These are phyloP conservation scores for Cristatella mucedo DNA, from an alignment of 2,888 invertebrate species.

Conservation along the genomic window DNA sequence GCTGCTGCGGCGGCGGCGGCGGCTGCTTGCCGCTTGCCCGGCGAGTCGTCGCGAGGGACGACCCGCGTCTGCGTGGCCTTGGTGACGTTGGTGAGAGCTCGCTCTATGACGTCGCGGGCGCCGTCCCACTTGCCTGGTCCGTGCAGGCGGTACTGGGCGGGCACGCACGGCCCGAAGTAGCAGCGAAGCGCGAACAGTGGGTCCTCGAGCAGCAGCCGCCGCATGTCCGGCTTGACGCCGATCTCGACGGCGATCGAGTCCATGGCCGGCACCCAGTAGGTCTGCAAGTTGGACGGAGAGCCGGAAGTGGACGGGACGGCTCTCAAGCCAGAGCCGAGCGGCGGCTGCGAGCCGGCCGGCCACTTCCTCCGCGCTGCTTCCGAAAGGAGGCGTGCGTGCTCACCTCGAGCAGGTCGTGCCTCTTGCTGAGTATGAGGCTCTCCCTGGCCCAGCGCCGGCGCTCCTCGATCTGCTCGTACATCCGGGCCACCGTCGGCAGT, in stretches of 20 bases:
- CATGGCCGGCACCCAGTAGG: conserved; percentile 33
- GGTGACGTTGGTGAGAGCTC: conserved; percentile 12
- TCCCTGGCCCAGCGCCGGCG: conserved; percentile 1
- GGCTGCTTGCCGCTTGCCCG: no score
- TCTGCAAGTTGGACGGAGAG: conserved; percentile 17
- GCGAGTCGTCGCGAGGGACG: no score
- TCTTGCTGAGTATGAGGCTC: background rate
- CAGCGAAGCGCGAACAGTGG: conserved; percentile 24
- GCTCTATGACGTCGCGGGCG: conserved; percentile 17
- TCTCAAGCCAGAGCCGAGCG: background rate
- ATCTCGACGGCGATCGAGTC: conserved; percentile 26
- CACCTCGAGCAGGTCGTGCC: conserved; percentile 6
- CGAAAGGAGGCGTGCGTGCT: no score
- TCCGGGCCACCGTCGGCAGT: background rate
- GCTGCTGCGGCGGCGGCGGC: no score
- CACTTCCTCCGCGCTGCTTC: no score
- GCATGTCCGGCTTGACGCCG: conserved; percentile 23
- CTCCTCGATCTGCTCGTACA: conserved; percentile 5
- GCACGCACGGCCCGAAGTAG: conserved; percentile 27
- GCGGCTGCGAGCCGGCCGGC: no score
- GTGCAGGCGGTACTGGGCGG: conserved; percentile 27
- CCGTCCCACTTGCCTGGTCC: conserved; percentile 22
- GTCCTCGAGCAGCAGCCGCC: conserved; percentile 15
- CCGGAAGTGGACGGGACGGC: background rate
- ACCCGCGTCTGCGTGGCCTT: conserved; percentile 11